Evolutionary conservation across 1,140 invertebrate species (phyloP).

Genomic region (Drosophila persimilis): DNA sequence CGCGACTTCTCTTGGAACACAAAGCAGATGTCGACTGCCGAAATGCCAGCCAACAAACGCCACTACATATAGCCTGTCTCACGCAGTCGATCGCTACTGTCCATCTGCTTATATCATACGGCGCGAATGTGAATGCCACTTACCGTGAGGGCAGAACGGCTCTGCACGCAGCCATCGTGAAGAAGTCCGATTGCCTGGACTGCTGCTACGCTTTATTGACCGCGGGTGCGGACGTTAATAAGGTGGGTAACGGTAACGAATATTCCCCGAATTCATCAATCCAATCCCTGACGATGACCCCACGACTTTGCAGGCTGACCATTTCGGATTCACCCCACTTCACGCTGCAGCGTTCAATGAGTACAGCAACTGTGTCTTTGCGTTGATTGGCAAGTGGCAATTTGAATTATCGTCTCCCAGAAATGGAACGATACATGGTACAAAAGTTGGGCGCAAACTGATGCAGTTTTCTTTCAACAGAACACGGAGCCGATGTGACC

Average conservation of each 20-base stretch:
- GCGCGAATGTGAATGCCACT: slow-evolving; percentile 86
- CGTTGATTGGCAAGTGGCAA: slow-evolving; percentile 86
- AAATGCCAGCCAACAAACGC: slow-evolving; percentile 89
- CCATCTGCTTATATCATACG: slow-evolving; percentile 86
- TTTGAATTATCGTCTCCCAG: background rate
- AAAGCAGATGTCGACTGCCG: slow-evolving; percentile 87
- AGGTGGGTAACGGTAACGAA: slow-evolving; percentile 45
- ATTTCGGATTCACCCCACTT: slow-evolving; percentile 91
- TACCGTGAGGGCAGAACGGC: slow-evolving; percentile 90
- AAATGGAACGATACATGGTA: background rate
- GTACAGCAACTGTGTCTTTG: slow-evolving; percentile 89
- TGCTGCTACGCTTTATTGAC: slow-evolving; percentile 87
- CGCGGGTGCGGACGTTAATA: slow-evolving; percentile 90
- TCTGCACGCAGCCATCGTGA: slow-evolving; percentile 90
- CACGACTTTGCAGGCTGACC: slow-evolving; percentile 84
- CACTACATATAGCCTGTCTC: slow-evolving; percentile 90
- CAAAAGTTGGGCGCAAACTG: background rate
- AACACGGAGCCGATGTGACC: slow-evolving; percentile 92
- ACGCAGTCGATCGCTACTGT: slow-evolving; percentile 89
- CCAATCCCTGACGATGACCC: too few species aligned
- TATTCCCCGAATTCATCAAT: too few species aligned
- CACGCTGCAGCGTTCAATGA: slow-evolving; percentile 94
- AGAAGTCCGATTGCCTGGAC: slow-evolving; percentile 89
- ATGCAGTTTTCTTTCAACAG: slow-evolving; percentile 63
- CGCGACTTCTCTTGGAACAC: slow-evolving; percentile 87